Base-by-base conservation (phyloP, 53 echinoderm and acorn worm genomes). In the Patiria pectinifera region DNA sequence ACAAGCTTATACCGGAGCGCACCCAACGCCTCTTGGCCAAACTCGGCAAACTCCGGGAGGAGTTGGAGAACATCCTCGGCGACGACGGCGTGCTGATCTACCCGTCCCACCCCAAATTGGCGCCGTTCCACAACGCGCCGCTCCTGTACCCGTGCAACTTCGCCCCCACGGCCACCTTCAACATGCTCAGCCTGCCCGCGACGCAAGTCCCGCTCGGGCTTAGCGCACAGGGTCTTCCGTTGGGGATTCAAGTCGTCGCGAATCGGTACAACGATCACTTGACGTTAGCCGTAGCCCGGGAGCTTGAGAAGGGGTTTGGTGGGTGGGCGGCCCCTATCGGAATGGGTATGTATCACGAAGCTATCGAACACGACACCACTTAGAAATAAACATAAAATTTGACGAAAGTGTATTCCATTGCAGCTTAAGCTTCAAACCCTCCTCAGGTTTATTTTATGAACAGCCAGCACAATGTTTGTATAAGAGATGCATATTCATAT, bases 161-260 rank as follows among this genome's bases (percentile, higher is more conserved):
- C 47, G 96, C 94, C 44, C 93, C 91, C 87, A 99, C 99, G 5
- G 99, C 91, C 9, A 76, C 96, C 53, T 99, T 99, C 85, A 99
- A 99, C 58, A 95, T 95, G 25, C 93, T 99, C 7, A 95, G 96
- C 47, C 89, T 99, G 19, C 99, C 99, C 6, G 95, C 94, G 8
- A 99, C 99, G 2, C 99, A 99, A 78, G 99, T 99, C 18, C 99
- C 99, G 5, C 84, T 99, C 21, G 99, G 99, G 22, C 91, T 99
- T 44, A 99, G 96, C 61, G 48, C 74, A 26, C 94, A 97, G 78
- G 99, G 99, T 21, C 60, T 99, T 4, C 99, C 99, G 2, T 86
- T 99, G 2, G 99, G 99, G 1, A 90, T 99, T 4, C 99, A 99
- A 92, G 95, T 99, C 0, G 96, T 96, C 6, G 96, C 97, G 0